Evolutionary conservation across 2,888 invertebrate genomes (phyloP), one percentile per base, ranked within the genome.

Genomic region (Hermodice carunculata): DNA sequence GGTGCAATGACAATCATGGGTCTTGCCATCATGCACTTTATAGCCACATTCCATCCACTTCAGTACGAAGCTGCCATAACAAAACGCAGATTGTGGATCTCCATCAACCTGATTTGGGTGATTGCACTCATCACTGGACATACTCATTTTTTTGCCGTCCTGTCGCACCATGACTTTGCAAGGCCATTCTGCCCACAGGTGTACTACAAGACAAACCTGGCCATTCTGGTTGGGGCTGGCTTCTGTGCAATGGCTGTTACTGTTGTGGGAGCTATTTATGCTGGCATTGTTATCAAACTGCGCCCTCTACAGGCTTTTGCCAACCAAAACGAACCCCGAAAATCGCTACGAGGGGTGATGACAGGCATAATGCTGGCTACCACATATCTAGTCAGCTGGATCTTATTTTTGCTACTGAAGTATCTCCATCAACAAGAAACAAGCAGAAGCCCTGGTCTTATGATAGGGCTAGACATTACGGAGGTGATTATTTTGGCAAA

Each of bases 21-120:
- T 24, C 60, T 62, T 5, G 58, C 69, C 17, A 19, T 66, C 24
- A 52, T 22, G 1, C 69, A 69, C 54, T 61, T 56, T 49, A 40
- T 71, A 26, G 66, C 69, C 61, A 64, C 56, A n/a, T 71, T 67
- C 59, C 64, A 67, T 24, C 71, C 71, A n/a, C 61, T 71, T 11
- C 66, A 69, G 43, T 71, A 71, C 64, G 62, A 61, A n/a, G 43
- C 43, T 32, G 56, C 69, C 54, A 58, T 66, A 31, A 52, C 64
- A 2, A 49, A 46, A 32, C 43, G 60, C 17, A 42, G 71, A 3
- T 24, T 67, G 14, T 71, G 71, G 71, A 56, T 64, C 22, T 43
- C 46, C 24, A 64, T 71, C 34, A 58, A 28, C 32, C 11, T 71
- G 32, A 58, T 64, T 29, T 71, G 71, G 71, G 43, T 61, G 29